phyloP scores from a whole-genome alignment of 2,113 vertebrate species.

The Calidris pygmaea region DNA sequence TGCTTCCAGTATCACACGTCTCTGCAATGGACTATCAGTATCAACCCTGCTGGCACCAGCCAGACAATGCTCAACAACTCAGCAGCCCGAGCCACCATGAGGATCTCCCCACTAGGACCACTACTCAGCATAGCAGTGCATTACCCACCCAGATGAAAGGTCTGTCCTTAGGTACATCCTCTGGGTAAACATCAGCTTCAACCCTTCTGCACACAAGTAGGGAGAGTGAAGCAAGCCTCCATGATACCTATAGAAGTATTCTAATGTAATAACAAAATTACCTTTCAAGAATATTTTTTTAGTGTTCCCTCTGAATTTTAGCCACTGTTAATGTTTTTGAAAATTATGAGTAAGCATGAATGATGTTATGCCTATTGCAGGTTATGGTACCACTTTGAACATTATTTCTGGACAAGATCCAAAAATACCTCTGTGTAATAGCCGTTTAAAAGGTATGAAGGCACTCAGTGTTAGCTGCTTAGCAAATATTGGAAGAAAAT shows the following conservation, averaged over 20 bases:
- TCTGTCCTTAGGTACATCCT: conserved; percentile 57
- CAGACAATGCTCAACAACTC: conserved; percentile 75
- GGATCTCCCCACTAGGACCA: conserved; percentile 76
- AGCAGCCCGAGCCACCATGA: conserved; percentile 78
- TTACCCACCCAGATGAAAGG: conserved; percentile 47
- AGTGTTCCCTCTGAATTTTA: background rate
- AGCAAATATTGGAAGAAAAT: background rate
- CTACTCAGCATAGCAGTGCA: conserved; percentile 75
- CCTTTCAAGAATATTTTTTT: background rate
- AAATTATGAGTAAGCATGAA: background rate
- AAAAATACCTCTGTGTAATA: background rate
- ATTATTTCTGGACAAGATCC: background rate
- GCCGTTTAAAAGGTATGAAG: background rate
- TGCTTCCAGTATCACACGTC: conserved; percentile 73
- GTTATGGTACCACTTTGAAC: background rate
- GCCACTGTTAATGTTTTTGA: background rate
- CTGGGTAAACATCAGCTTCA: conserved; percentile 40
- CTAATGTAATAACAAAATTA: background rate
- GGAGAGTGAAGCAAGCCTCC: conserved; percentile 80
- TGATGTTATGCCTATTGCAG: background rate
- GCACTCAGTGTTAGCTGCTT: background rate
- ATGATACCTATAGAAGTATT: background rate
- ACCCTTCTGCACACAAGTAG: conserved; percentile 76
- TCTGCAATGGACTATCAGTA: conserved; percentile 76
- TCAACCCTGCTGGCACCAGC: conserved; percentile 78